phyloP scores from a whole-genome alignment of 1,140 invertebrate genomes.

The Drosophila repleta region DNA sequence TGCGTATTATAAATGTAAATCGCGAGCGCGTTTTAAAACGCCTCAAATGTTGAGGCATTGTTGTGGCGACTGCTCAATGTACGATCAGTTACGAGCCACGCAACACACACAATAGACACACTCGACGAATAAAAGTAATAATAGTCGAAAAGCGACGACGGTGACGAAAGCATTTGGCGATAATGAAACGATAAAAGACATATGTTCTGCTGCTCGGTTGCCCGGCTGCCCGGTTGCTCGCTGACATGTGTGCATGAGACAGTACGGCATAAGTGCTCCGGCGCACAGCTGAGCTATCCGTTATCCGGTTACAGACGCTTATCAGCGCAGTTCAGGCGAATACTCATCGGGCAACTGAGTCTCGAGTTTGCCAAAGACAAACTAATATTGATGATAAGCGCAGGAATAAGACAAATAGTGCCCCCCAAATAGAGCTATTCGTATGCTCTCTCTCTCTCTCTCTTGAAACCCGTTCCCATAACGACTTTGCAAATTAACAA shows the following conservation, averaged over 20 bases:
- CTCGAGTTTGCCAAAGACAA: constrained; percentile 18
- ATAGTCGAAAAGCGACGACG: constrained; percentile 50
- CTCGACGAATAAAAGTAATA: constrained; percentile 45
- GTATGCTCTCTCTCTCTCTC: constrained; percentile 18
- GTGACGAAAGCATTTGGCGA: constrained; percentile 76
- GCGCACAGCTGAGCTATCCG: constrained; percentile 29
- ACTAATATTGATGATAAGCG: constrained; percentile 22
- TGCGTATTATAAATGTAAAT: constrained; percentile 44
- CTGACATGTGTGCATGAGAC: constrained; percentile 8
- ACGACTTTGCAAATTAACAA: constrained; percentile 29
- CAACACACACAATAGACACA: constrained; percentile 58
- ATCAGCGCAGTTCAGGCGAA: constrained; percentile 10
- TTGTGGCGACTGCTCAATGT: constrained; percentile 51
- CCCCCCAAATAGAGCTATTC: constrained; percentile 10
- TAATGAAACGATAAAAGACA: constrained; percentile 78
- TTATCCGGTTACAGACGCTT: constrained; percentile 30
- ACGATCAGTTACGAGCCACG: constrained; percentile 50
- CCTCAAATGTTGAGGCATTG: constrained; percentile 63
- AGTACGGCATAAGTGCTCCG: constrained; percentile 33
- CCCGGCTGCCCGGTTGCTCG: not conserved
- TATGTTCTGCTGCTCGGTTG: constrained; percentile 29
- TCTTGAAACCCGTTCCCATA: constrained; percentile 28
- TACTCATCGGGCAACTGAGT: not conserved
- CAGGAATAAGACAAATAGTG: constrained; percentile 23
- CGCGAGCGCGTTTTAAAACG: constrained; percentile 55